Base-by-base conservation (phyloP, 2,113 vertebrate genomes). In the Ahaetulla prasina region DNA sequence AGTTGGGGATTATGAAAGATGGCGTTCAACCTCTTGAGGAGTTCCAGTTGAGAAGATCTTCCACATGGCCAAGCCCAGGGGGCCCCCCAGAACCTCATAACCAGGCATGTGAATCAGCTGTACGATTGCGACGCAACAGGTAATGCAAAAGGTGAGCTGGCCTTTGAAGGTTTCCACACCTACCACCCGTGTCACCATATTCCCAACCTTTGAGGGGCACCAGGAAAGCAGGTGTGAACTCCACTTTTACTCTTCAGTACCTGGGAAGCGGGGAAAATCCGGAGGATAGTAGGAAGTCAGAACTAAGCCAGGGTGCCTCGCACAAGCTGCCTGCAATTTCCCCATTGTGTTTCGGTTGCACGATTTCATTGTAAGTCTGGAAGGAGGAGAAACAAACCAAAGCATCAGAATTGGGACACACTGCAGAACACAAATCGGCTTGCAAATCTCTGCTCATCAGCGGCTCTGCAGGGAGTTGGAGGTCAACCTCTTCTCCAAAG, bases 211-310 rank as follows among this genome's bases (percentile, higher is more conserved):
- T 3, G 3, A 16, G 27, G n/a, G 63, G 10, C 47, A 14, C 47
- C n/a, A 57, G 10, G 2, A 9, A 30, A 7, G 12, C 16, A 39
- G 9, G 1, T 25, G 9, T 25, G 50, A 84, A 11, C 11, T 8
- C n/a, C 8, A 1, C 49, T 20, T 10, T 43, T 30, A 89, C 3
- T 23, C 30, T 2, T 85, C 53, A 3, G 23, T 39, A 5, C 45
- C 45, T 12, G 92, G 92, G 11, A 85, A 89, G 39, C 20, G 52
- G 1, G 52, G 27, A 0, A 14, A 92, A 47, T 27, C 52, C 5
- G 92, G 92, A 1, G 88, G 88, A 8, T 92, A 92, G 8, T 89
- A 92, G 88, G 68, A 30, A 35, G 8, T 49, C 74, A 92, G 20
- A 3, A 8, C 7, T 16, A 92, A 47, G 8, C 39, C 27, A 27